Evolutionary conservation across 2,888 invertebrate species (phyloP).

Genomic region (Lordiphosa andalusiaca): DNA sequence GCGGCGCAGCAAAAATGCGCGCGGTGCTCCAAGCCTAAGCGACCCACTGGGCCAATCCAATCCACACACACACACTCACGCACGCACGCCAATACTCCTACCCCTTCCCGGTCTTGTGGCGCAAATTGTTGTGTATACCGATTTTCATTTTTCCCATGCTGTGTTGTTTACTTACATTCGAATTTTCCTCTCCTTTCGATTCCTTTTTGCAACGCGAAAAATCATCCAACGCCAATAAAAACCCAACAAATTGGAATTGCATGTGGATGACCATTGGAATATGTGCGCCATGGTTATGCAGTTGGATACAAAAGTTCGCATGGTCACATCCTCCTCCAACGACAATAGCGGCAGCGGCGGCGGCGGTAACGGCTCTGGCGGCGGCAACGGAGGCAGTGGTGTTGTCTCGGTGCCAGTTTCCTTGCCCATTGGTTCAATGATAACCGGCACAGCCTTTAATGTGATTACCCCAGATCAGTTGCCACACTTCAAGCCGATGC

Average conservation of each 20-base stretch:
- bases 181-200: conserved; percentile 58
- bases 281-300: conserved; percentile 71
- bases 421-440: conserved; percentile 89
- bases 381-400: conserved; percentile 47
- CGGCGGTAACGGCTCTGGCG: conserved; percentile 29
- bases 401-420: conserved; percentile 79
- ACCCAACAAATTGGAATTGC: conserved; percentile 6
- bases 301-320: conserved; percentile 78
- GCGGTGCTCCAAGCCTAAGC: conserved; percentile 51
- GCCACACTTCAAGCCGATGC: conserved; percentile 91
- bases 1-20: conserved; percentile 68
- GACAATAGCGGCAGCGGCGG: conserved; percentile 75
- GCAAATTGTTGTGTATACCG: conserved; percentile 75
- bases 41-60: conserved; percentile 37
- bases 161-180: conserved; percentile 73
- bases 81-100: conserved; percentile 5
- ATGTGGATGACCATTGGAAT: conserved; percentile 31
- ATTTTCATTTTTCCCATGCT: conserved; percentile 74
- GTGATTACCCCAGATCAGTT: conserved; percentile 92
- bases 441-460: conserved; percentile 90
- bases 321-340: conserved; percentile 79
- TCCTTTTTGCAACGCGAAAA: conserved; percentile 38
- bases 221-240: conserved; percentile 13
- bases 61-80: conserved; percentile 14
- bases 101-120: conserved; percentile 55